phyloP scores from a whole-genome alignment of 2,797 vertebrate genomes.

The Hydrophis major region DNA sequence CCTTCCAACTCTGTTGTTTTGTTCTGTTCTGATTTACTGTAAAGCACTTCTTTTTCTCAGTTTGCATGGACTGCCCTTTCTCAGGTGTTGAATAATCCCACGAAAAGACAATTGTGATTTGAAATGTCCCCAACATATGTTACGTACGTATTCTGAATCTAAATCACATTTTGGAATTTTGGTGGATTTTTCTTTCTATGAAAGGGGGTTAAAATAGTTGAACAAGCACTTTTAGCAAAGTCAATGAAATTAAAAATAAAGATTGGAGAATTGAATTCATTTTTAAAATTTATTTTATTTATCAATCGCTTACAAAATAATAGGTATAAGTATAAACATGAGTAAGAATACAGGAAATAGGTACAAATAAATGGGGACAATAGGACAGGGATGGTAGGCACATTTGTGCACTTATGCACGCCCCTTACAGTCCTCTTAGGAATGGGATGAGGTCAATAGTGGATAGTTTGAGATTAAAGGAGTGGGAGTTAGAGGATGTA shows the following conservation, averaged over 20 bases:
- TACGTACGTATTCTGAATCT: neutral
- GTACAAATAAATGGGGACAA: too few relatives aligned
- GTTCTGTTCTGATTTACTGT: neutral
- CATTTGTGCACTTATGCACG: too few relatives aligned
- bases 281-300: too few relatives aligned
- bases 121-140: neutral
- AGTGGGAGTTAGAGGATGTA: too few relatives aligned
- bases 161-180: neutral
- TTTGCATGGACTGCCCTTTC: neutral
- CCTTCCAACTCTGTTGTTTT: neutral
- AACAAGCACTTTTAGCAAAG: neutral
- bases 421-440: too few relatives aligned
- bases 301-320: too few relatives aligned
- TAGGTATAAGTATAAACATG: too few relatives aligned
- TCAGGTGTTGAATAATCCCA: neutral
- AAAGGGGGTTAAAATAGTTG: neutral
- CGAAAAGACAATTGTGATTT: neutral
- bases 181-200: neutral
- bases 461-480: too few relatives aligned
- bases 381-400: too few relatives aligned
- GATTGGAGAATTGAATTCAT: neutral
- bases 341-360: too few relatives aligned
- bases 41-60: neutral
- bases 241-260: neutral
- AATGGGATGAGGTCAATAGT: too few relatives aligned